A percentile compares a stretch with the other conserved stretches of the same genome.
These are phyloP conservation scores for Paracentrotus lividus DNA, from an alignment of 53 echinoderm and acorn worm genomes.

Conservation along the genomic window DNA sequence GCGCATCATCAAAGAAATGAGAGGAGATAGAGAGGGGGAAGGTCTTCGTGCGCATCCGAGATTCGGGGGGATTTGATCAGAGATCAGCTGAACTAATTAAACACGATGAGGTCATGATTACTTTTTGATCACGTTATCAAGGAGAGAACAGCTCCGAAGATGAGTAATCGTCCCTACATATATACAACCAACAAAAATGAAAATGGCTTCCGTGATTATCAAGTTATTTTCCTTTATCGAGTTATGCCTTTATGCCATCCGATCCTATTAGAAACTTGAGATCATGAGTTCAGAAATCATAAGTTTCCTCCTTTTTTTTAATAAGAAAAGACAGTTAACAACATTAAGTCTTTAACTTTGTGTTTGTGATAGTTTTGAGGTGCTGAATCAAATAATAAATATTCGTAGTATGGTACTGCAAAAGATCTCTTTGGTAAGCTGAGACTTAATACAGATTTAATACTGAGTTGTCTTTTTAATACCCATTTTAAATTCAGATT, in stretches of 20 bases:
- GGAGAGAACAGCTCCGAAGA: not conserved
- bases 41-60: slow-evolving; percentile 2
- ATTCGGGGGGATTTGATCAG: slow-evolving; percentile 19
- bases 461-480: not conserved
- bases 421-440: not conserved
- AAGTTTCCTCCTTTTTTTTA: not conserved
- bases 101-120: slow-evolving; percentile 61
- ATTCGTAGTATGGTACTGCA: not conserved
- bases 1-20: no score
- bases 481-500: not conserved
- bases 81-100: slow-evolving; percentile 61
- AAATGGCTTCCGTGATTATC: not conserved
- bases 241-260: not conserved
- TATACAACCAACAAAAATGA: not conserved
- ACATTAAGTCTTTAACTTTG: not conserved
- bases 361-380: not conserved
- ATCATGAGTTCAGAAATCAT: not conserved
- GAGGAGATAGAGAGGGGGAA: not conserved
- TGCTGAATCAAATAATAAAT: not conserved
- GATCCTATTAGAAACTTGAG: not conserved
- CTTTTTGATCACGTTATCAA: slow-evolving; percentile 48
- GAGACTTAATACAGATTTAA: not conserved
- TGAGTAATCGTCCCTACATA: slow-evolving; percentile 37
- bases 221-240: slow-evolving; percentile 1
- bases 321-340: not conserved